Evolutionary conservation across 92 coral and sea anemone genomes (phyloP), one percentile per base, ranked within the genome.

Genomic region (Epizoanthus fatuus): DNA sequence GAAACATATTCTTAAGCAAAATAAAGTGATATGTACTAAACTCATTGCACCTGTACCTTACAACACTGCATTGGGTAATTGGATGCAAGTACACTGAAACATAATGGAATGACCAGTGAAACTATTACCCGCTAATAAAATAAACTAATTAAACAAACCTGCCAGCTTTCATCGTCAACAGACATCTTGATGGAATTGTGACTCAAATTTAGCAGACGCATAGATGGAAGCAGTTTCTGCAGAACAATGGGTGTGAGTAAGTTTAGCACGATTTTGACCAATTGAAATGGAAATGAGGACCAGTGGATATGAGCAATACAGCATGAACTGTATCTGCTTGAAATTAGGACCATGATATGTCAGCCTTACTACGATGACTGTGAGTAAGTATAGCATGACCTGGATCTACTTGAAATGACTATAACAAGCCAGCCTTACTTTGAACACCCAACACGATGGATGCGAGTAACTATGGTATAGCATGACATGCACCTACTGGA

Each of bases 181-280:
- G 95, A 72, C 10, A 63, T 64, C 2, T 78, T 76, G 47, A 94
- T 86, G 17, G 60, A 72, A 84, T 97, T 97, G 44, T 95, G 97
- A 77, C 99, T 97, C 77, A 97, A 85, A 64, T 93, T 97, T 40
- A 97, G 78, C 6, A 88, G 83, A 86, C 86, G 86, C 68, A 95
- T 76, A 11, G 82, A 82, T 57, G 99, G 96, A 13, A 97, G 91
- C 57, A 97, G 90, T 92, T 94, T 95, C 99, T 97, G 72, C 7
- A 85, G 75, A 65, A 42, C 65, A 25, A 49, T 10, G 53, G 53
- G 9, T 7, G 53, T 9, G 53, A 49, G 11, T 49, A 49, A 49
- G 53, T 49, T 8, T 12, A 8, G 53, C 8, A 49, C 13, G 11
- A 49, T 49, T 49, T 49, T 11, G 53, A 49, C 53, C 7, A 11